These are phyloP conservation scores for Acropternis orthonyx DNA, from an alignment of 2,797 vertebrate genomes.

Conservation along the genomic window DNA sequence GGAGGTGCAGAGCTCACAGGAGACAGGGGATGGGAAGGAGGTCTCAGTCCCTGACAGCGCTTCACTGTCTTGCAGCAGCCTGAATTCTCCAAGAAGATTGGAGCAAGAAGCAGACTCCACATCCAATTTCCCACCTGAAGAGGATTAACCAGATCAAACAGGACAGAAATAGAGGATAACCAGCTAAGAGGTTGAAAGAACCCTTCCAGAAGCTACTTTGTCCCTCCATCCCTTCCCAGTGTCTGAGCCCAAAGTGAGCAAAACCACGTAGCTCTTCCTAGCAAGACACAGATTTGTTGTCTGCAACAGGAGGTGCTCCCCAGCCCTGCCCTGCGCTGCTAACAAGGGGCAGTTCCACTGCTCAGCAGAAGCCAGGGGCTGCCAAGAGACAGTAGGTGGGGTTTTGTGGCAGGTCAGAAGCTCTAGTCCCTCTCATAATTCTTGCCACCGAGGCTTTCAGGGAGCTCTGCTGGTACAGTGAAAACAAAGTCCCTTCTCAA, in stretches of 20 bases:
- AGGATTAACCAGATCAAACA: not conserved
- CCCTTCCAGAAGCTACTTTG: not conserved
- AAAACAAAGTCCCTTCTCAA: not conserved
- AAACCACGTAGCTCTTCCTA: not conserved
- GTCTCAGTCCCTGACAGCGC: accelerated
- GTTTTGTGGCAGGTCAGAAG: not conserved
- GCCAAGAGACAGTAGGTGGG: not conserved
- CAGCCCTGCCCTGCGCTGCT: not conserved
- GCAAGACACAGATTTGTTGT: not conserved
- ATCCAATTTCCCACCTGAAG: not conserved
- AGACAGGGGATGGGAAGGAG: not conserved
- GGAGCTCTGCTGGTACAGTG: not conserved
- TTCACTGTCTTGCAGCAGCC: not conserved
- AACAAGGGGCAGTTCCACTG: not conserved
- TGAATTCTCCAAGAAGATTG: not conserved
- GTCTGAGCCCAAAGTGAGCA: not conserved
- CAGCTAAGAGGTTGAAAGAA: not conserved
- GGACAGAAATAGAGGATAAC: not conserved
- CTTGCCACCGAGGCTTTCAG: not conserved
- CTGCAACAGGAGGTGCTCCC: not conserved
- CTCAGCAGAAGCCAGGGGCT: not conserved
- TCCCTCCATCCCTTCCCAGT: not conserved
- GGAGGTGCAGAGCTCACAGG: not conserved
- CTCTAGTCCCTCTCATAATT: not conserved
- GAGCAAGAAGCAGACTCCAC: not conserved